Evolutionary conservation across 2,888 invertebrate species (phyloP), one percentile per base, ranked within the genome.

Genomic region (Thumatha senex): DNA sequence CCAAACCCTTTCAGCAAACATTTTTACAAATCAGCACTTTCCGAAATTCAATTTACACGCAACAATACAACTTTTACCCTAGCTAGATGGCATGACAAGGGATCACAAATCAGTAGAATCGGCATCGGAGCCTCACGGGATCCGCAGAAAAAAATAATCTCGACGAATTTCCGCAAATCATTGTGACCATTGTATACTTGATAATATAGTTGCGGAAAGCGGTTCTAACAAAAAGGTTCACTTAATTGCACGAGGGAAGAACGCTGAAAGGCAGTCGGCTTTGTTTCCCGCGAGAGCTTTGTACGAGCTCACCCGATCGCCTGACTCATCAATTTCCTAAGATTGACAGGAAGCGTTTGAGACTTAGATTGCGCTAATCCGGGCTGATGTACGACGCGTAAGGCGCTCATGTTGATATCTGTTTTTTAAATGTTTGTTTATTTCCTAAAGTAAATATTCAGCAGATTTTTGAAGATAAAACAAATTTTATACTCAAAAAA

Each of bases 191-290:
- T 91, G 90, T 90, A 80, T 78, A 70, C 78, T 70, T 78, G 80
- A 86, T 89, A 89, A 90, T 89, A 83, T 84, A 88, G 85, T 86
- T 77, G 80, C 76, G 80, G 76, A 80, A 82, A 83, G 74, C 80
- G 80, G 67, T 72, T 66, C 72, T 74, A 82, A 84, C 88, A 89
- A 86, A 91, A 89, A 91, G 86, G 80, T 78, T 82, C 85, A 82
- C 85, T 87, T 89, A 91, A 91, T 91, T 89, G 89, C 84, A 71
- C 76, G 74, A 71, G 83, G 88, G 86, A 82, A 82, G 82, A 79
- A 70, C 78, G 74, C 71, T 84, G 87, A 86, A 86, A 85, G 84
- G 79, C 76, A 77, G 49, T 59, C 67, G 67, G 70, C 72, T 83
- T 90, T 90, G 90, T 90, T 89, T 89, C 85, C 85, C 82, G 72